Conservation (phyloP, 2,113 vertebrate genomes). For the Xerus inauris region DNA sequence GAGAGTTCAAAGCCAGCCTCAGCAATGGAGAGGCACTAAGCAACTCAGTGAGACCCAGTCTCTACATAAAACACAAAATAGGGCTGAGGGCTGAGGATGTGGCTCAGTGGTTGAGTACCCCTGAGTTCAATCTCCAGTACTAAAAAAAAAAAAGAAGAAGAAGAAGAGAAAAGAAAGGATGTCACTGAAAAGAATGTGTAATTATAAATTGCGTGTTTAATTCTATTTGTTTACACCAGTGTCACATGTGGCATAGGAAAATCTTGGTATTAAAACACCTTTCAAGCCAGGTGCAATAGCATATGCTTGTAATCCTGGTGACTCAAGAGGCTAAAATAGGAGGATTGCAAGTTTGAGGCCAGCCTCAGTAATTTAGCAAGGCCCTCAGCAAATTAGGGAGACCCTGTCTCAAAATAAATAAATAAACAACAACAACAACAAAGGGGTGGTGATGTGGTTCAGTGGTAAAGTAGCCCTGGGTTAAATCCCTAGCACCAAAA, state of each 20-base stretch:
- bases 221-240: neutral
- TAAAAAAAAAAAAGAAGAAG: too few species aligned
- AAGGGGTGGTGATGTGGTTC: too few species aligned
- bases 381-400: neutral
- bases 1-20: too few species aligned
- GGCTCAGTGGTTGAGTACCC: too few species aligned
- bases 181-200: conserved; percentile 7
- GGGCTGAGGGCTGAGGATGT: too few species aligned
- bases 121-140: too few species aligned
- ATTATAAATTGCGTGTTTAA: neutral
- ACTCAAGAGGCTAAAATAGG: neutral
- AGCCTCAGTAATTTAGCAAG: neutral
- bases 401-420: neutral
- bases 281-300: neutral
- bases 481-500: neutral
- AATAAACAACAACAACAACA: too few species aligned
- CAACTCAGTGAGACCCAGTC: too few species aligned
- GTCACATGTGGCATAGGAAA: neutral
- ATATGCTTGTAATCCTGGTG: too few species aligned
- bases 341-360: neutral
- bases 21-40: too few species aligned
- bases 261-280: neutral
- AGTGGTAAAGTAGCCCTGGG: neutral
- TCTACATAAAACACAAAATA: too few species aligned
- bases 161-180: conserved; percentile 3